Conservation (phyloP, 2,888 invertebrate species). For the Erynnis tages region DNA sequence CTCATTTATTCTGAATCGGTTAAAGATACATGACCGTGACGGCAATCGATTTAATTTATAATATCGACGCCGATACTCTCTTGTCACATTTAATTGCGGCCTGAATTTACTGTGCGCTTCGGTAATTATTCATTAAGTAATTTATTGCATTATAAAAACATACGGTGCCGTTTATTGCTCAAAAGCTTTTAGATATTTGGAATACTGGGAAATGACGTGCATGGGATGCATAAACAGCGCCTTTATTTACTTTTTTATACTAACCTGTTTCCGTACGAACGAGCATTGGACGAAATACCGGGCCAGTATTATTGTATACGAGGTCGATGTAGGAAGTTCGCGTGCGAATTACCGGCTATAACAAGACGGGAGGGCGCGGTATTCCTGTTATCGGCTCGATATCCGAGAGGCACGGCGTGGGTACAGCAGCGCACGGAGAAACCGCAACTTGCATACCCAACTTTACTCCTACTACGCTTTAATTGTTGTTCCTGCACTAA, state of each 20-base stretch:
- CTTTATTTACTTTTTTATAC: background rate
- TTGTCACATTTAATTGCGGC: conserved; percentile 17
- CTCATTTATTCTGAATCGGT: conserved; percentile 36
- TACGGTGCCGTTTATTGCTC: conserved; percentile 9
- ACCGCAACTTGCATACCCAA: conserved; percentile 53
- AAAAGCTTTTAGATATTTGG: conserved; percentile 14
- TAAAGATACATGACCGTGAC: conserved; percentile 21
- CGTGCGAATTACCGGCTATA: conserved; percentile 67
- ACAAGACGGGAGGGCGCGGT: conserved; percentile 59
- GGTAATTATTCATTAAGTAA: conserved; percentile 17
- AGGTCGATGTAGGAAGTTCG: conserved; percentile 61
- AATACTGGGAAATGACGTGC: conserved; percentile 7
- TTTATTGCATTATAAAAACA: conserved; percentile 21
- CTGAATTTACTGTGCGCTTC: conserved; percentile 17
- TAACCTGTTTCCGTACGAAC: background rate
- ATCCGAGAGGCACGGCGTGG: conserved; percentile 49
- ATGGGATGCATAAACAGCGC: background rate
- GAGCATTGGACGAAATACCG: conserved; percentile 38
- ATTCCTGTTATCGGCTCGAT: conserved; percentile 72
- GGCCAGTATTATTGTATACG: conserved; percentile 50
- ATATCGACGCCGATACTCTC: conserved; percentile 8
- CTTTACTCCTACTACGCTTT: conserved; percentile 49
- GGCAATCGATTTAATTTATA: conserved; percentile 20
- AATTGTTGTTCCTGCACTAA: conserved; percentile 45
- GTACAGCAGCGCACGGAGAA: conserved; percentile 36